These are phyloP conservation scores for Drosophila subquinaria DNA, from an alignment of 2,888 invertebrate genomes.

Conservation along the genomic window DNA sequence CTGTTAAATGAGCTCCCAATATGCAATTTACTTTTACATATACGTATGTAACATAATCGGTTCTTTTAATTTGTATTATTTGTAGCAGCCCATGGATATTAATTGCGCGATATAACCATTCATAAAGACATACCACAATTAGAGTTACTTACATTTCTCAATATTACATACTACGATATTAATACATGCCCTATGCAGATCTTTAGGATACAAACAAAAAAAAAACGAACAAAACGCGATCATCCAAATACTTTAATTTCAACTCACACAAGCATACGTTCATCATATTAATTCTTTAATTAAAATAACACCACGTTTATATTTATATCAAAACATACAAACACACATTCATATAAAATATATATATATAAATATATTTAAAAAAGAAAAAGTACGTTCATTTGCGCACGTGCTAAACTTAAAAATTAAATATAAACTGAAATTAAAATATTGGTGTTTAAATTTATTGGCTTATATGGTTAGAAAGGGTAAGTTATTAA, in stretches of 20 bases:
- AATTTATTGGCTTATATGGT: neutral
- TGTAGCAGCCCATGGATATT: conserved; percentile 30
- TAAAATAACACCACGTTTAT: conserved; percentile 53
- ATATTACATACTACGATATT: conserved; percentile 49
- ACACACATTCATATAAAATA: conserved; percentile 50
- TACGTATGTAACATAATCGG: conserved; percentile 32
- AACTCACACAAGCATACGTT: conserved; percentile 35
- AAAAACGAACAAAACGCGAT: conserved; percentile 34
- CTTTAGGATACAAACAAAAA: conserved; percentile 41
- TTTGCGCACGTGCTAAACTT: conserved; percentile 70
- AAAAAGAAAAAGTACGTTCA: conserved; percentile 56
- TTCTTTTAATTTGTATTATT: conserved; percentile 19
- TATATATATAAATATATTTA: conserved; percentile 55
- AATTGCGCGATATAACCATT: conserved; percentile 24
- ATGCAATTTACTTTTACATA: conserved; percentile 42
- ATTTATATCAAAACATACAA: conserved; percentile 51
- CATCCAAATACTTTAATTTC: conserved; percentile 51
- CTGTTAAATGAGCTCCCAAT: conserved; percentile 17
- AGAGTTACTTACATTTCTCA: conserved; percentile 48
- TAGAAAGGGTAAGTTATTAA: neutral
- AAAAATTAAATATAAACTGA: conserved; percentile 56
- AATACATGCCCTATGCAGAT: conserved; percentile 48
- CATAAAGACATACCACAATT: conserved; percentile 34
- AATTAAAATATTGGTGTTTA: conserved; percentile 15
- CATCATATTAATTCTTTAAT: conserved; percentile 46